Evolutionary conservation across 1,140 invertebrate genomes (phyloP), one percentile per base, ranked within the genome.

Genomic region (Gryllus bimaculatus): DNA sequence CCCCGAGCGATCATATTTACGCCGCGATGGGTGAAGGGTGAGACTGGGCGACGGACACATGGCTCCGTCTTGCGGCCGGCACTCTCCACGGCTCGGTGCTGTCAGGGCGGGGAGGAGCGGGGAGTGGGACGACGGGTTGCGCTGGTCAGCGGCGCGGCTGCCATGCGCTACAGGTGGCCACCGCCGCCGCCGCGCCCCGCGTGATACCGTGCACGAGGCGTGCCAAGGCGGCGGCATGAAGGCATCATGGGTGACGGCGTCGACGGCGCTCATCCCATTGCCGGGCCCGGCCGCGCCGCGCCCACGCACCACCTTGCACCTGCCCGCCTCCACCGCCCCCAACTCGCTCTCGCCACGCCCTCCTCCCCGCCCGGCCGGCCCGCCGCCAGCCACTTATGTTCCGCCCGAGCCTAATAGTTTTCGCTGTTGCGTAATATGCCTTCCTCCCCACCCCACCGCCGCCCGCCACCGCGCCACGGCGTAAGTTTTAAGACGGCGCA

Each of bases 191-290:
- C 54, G 54, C 54, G 10, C 54, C 10, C 54, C 54, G 54, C 54
- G 54, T 66, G 54, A 66, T 66, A 66, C 10, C 10, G 54, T 18
- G 54, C 18, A 18, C 54, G 54, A 66, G 54, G 54, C 54, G 54
- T 66, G 54, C 2, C 54, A 0, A 13, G 54, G 18, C 54, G 54
- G 10, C 2, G 54, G 2, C n/a, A n/a, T n/a, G n/a, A 66, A 66
- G 54, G 54, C 54, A 66, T 66, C 54, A 66, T 66, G 54, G 54
- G 54, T 66, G 54, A 66, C n/a, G n/a, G 54, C 54, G 54, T 66
- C 10, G 54, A 66, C 54, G 54, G 54, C 54, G 54, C 26, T 1
- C 54, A 54, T 66, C 2, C 10, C 54, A 13, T 66, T 66, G 54
- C 54, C 54, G 54, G 10, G 0, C 26, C 54, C 54, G 54, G 2